Conservation (phyloP, 1,140 invertebrate genomes). For the Drosophila subobscura region DNA sequence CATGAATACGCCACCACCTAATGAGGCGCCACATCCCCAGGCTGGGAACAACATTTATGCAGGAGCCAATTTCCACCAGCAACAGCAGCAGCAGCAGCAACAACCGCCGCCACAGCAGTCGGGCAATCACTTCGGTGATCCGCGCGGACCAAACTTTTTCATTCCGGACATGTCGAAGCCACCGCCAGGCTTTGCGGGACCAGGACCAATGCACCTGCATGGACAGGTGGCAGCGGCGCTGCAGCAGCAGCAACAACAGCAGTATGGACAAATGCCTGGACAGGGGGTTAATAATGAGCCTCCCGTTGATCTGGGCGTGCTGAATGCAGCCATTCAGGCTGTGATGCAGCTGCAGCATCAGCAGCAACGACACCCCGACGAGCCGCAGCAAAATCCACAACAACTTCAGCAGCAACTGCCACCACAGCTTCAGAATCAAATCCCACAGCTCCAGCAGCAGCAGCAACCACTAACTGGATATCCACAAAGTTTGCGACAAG, state of each 20-base stretch:
- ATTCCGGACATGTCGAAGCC: conserved; percentile 93
- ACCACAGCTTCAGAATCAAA: conserved; percentile 17
- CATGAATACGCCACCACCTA: conserved; percentile 50
- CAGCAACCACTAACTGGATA: conserved; percentile 35
- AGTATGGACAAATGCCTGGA: conserved; percentile 25
- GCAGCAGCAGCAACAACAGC: conserved; percentile 48
- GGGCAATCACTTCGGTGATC: conserved; percentile 57
- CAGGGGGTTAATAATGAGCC: conserved; percentile 33
- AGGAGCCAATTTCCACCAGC: conserved; percentile 54
- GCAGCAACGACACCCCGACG: conserved; percentile 61
- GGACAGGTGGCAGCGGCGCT: conserved; percentile 32
- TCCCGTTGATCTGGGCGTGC: conserved; percentile 64
- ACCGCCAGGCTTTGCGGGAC: conserved; percentile 89
- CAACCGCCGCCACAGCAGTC: conserved; percentile 36
- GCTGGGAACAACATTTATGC: conserved; percentile 53
- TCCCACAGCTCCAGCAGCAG: conserved; percentile 32
- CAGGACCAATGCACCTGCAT: conserved; percentile 71
- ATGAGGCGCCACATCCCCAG: conserved; percentile 43
- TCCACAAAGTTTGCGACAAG: conserved; percentile 37
- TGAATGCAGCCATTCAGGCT: conserved; percentile 77
- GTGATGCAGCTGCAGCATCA: conserved; percentile 78
- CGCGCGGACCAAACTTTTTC: conserved; percentile 84
- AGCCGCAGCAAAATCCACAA: conserved; percentile 34
- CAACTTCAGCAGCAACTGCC: conserved; percentile 23
- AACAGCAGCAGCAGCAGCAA: conserved; percentile 42